Evolutionary conservation across 2,113 vertebrate species (phyloP).

Genomic region (Callithrix jacchus): DNA sequence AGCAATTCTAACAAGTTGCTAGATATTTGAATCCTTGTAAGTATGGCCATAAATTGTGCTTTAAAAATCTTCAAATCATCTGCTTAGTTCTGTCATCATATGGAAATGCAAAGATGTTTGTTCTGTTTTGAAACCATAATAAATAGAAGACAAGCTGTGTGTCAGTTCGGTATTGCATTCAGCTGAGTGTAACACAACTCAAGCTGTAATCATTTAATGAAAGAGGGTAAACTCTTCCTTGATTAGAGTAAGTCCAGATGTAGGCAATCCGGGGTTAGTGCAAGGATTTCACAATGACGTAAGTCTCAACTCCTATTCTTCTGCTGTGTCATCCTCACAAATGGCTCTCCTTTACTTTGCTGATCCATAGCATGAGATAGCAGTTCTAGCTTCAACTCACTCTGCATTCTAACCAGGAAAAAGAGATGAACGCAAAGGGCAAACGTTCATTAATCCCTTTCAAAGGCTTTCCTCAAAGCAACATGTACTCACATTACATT

Average conservation of each 20-base stretch:
- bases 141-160: not conserved
- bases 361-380: not conserved
- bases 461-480: slow-evolving; percentile 9
- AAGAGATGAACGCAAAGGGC: not conserved
- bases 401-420: not conserved
- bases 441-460: not conserved
- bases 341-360: not conserved
- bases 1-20: slow-evolving; percentile 5
- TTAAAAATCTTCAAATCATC: slow-evolving; percentile 1
- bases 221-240: not conserved
- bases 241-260: not conserved
- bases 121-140: not conserved
- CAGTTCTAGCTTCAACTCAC: not conserved
- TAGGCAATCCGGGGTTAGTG: too few relatives aligned
- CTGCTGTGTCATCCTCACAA: not conserved
- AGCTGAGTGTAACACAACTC: not conserved
- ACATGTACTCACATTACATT: not conserved
- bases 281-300: not conserved
- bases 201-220: not conserved
- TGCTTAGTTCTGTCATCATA: not conserved
- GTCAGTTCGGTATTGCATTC: not conserved
- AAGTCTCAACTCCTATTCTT: not conserved
- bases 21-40: not conserved
- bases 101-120: slow-evolving; percentile 1
- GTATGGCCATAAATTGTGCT: not conserved